These are phyloP conservation scores for Mechanitis messenoides DNA, from an alignment of 2,888 invertebrate species.

Conservation along the genomic window DNA sequence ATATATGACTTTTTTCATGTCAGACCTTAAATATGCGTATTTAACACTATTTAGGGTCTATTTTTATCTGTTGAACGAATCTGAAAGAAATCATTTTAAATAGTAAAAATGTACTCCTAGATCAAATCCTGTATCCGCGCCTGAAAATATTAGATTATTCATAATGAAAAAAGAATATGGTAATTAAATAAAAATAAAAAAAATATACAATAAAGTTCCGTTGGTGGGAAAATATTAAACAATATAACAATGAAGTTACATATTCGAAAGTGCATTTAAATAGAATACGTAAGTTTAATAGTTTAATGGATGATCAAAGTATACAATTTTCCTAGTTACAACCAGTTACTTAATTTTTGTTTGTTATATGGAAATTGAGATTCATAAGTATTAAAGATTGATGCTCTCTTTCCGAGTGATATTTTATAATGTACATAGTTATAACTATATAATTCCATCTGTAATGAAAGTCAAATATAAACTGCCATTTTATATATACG, in stretches of 20 bases:
- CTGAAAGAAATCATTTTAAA: too few relatives aligned
- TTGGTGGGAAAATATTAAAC: not conserved
- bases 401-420: constrained; percentile 21
- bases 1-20: too few relatives aligned
- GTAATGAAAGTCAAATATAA: constrained; percentile 12
- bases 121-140: too few relatives aligned
- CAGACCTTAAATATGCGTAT: too few relatives aligned
- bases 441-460: constrained; percentile 3
- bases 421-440: constrained; percentile 12
- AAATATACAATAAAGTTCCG: too few relatives aligned
- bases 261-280: constrained; percentile 14
- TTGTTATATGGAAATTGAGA: constrained; percentile 13
- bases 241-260: not conserved
- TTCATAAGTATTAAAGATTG: constrained; percentile 12
- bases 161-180: too few relatives aligned
- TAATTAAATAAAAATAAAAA: too few relatives aligned
- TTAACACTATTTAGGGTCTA: too few relatives aligned
- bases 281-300: constrained; percentile 4
- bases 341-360: constrained; percentile 17
- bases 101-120: too few relatives aligned
- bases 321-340: constrained; percentile 2
- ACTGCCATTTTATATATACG: constrained; percentile 21
- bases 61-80: too few relatives aligned
- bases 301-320: constrained; percentile 1
- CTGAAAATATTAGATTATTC: too few relatives aligned